These are phyloP conservation scores for Bombus difficillimus DNA, from an alignment of 1,140 invertebrate genomes.

Conservation along the genomic window DNA sequence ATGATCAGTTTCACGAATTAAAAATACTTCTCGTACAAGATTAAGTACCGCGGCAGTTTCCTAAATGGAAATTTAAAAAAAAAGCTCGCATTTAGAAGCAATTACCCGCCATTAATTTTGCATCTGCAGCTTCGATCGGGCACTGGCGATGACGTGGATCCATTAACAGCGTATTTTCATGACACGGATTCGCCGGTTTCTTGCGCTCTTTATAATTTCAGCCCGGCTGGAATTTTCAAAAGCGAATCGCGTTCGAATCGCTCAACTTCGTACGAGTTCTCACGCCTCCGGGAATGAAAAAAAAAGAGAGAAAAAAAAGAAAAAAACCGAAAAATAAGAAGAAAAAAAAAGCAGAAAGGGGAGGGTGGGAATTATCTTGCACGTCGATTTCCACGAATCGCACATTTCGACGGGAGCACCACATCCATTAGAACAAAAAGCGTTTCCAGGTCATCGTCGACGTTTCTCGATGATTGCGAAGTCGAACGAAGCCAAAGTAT, in stretches of 20 bases:
- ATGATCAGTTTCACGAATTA: no score
- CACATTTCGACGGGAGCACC: background rate
- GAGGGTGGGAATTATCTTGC: background rate
- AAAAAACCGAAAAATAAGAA: no score
- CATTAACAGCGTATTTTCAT: background rate
- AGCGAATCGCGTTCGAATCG: background rate
- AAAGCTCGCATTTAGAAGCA: background rate
- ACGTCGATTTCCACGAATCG: slow-evolving; percentile 4
- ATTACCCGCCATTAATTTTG: background rate
- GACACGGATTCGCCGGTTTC: background rate
- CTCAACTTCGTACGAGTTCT: background rate
- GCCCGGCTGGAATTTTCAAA: background rate
- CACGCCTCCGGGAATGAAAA: background rate
- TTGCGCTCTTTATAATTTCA: background rate
- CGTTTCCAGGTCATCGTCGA: slow-evolving; percentile 36
- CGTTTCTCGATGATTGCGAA: slow-evolving; percentile 34
- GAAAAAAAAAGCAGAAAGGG: background rate
- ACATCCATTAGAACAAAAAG: slow-evolving; percentile 20
- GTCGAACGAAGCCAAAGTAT: background rate
- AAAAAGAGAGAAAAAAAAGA: no score
- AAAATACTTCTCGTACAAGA: no score
- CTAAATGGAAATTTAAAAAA: background rate
- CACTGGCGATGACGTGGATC: background rate
- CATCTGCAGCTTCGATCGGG: background rate
- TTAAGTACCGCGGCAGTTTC: no score